Base-by-base conservation (phyloP, 2,888 invertebrate species). In the Hypselothyrea guttata region DNA sequence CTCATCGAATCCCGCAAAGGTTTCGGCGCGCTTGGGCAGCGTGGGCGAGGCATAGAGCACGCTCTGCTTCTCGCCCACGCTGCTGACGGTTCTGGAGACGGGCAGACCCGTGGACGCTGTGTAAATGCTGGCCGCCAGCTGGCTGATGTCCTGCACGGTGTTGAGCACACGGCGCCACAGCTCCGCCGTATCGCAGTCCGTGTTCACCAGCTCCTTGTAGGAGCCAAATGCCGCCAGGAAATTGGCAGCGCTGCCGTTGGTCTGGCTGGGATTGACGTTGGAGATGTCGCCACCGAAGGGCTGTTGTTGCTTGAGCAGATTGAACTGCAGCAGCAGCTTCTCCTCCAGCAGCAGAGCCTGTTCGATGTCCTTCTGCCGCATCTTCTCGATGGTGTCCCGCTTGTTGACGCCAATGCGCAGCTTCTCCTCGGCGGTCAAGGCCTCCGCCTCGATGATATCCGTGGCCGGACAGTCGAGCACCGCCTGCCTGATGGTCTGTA, bases 1-100 rank as follows among this genome's bases (percentile, higher is more conserved):
- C 79, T 92, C 92, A 90, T 98, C 98, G 87, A 98, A 98, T 7
- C 98, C 98, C 1, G 97, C 97, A 90, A 98, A 98, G 2, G 98
- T 98, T 91, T 98, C 98, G 0, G 98, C 98, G 27, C 98, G 92
- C 78, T 97, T 95, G 12, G 98, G 98, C 63, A 98, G 90, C 31
- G 95, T 94, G 11, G 97, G 95, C 22, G 96, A 95, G 64, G 95
- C 93, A 89, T 96, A 97, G 0, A 95, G 93, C 18, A 94, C 93
- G 83, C 96, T 97, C 82, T 97, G 96, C 48, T 96, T 94, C 90
- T 98, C 98, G 4, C 98, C 98, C 0, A 96, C 98, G 18, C 97
- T 97, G 90, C 97, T 97, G 12, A 97, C 95, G 88, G 97, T 97
- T 46, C 98, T 93, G 7, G 96, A 96, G 9, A 98, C 91, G 56